Evolutionary conservation across 2,113 vertebrate genomes (phyloP), one percentile per base, ranked within the genome.

Genomic region (Donacobius atricapilla): DNA sequence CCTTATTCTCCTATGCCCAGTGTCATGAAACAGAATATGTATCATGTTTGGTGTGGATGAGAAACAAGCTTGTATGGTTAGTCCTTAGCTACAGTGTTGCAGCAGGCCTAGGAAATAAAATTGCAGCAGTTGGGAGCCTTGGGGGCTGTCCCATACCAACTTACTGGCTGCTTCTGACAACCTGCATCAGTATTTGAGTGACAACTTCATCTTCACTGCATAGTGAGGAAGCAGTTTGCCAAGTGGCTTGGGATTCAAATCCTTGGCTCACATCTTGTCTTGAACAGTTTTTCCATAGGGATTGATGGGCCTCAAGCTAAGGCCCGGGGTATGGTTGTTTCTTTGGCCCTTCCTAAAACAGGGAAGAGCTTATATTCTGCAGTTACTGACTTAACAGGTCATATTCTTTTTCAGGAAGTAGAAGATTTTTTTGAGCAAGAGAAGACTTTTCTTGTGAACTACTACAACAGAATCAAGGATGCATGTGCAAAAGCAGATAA

Each of bases 361-460:
- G n/a, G 25, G 28, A 57, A 61, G 45, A 57, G 13, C 25, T 56
- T 79, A 11, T 83, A 1, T 47, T 87, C 61, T 93, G 51, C 27
- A 54, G 16, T 73, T 40, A 53, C 42, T 40, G 42, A 61, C 30
- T 73, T 86, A 90, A 90, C 30, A 60, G 63, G 31, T 68, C 48
- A 19, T 93, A 17, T 23, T 48, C 56, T 87, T 47, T 89, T 96
- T 78, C 97, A 99, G 99, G 99, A 99, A 94, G 99, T 99, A 9
- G 99, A 99, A 98, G 99, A 99, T 56, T 99, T 99, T 97, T 99
- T 99, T 97, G 99, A 99, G 90, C 99, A 99, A 97, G 99, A 99
- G 97, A 99, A 99, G 97, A 99, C 97, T 44, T 99, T 99, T 93
- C 98, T 99, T 81, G 97, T 99, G 33, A 99, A 99, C 97, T 99